Conservation (phyloP, 2,888 invertebrate species). For the Cephus rjabovi region DNA sequence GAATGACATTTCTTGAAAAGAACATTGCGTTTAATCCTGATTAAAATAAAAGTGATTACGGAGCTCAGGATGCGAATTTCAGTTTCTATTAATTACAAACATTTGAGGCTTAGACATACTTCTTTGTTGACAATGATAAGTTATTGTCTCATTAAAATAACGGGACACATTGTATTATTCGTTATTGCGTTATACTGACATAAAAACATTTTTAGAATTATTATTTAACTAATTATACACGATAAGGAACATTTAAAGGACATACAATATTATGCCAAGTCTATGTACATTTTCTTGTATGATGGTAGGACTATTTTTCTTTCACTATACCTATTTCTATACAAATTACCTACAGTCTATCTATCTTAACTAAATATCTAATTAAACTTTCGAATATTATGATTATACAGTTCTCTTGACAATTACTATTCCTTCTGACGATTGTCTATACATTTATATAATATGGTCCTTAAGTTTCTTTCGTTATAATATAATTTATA, state of each 20-base stretch:
- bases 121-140: background rate
- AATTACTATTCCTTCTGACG: slow-evolving; percentile 28
- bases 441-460: slow-evolving; percentile 46
- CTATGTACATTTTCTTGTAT: slow-evolving; percentile 44
- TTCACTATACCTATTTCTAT: slow-evolving; percentile 8
- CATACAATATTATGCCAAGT: slow-evolving; percentile 39
- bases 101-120: background rate
- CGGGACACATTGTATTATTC: slow-evolving; percentile 29
- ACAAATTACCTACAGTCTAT: background rate
- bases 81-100: background rate
- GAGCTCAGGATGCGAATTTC: background rate
- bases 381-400: background rate
- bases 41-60: background rate
- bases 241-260: slow-evolving; percentile 31
- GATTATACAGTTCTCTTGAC: background rate
- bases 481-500: slow-evolving; percentile 4
- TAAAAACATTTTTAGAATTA: slow-evolving; percentile 21
- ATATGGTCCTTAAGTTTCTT: slow-evolving; percentile 39
- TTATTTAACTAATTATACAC: background rate
- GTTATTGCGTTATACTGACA: slow-evolving; percentile 31
- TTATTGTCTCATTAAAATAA: slow-evolving; percentile 34
- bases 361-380: background rate
- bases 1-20: background rate
- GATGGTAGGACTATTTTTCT: slow-evolving; percentile 23
- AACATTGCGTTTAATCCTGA: background rate